phyloP scores from a whole-genome alignment of 1,140 invertebrate genomes.

The Eubasilissa regina region DNA sequence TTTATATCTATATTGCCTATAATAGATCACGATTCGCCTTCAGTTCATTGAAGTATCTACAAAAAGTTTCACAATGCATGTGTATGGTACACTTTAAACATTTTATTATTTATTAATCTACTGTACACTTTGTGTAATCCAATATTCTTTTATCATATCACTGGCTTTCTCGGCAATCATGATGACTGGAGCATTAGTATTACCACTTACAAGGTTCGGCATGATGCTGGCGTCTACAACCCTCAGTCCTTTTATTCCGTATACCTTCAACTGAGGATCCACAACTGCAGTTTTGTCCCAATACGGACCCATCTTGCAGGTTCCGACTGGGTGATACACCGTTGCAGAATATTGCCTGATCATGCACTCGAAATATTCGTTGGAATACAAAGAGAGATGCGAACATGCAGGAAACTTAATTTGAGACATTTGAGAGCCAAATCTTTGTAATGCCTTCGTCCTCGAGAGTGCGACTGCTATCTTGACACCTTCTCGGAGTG shows the following conservation, averaged over 20 bases:
- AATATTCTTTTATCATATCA: constrained; percentile 87
- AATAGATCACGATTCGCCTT: no score
- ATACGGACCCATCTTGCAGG: constrained; percentile 91
- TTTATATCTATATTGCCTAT: no score
- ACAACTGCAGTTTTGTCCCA: constrained; percentile 90
- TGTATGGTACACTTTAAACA: no score
- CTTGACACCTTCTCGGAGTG: constrained; percentile 88
- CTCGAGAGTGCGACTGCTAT: constrained; percentile 82
- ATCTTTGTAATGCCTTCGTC: constrained; percentile 81
- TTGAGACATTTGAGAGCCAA: constrained; percentile 79
- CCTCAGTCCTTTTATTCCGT: constrained; percentile 83
- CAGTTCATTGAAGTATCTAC: no score
- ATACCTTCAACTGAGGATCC: constrained; percentile 85
- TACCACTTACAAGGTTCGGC: constrained; percentile 87
- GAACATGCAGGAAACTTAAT: constrained; percentile 72
- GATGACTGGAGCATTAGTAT: constrained; percentile 87
- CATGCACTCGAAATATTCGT: constrained; percentile 77
- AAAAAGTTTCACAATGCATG: no score
- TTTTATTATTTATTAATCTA: no score
- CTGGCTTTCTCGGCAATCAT: constrained; percentile 90
- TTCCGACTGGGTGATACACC: constrained; percentile 79
- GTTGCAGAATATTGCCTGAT: constrained; percentile 74
- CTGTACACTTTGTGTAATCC: constrained; percentile 72
- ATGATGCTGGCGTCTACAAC: constrained; percentile 92
- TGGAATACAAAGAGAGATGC: constrained; percentile 64